These are phyloP conservation scores for Camponotus vicinus DNA, from an alignment of 1,140 invertebrate species.

Conservation along the genomic window DNA sequence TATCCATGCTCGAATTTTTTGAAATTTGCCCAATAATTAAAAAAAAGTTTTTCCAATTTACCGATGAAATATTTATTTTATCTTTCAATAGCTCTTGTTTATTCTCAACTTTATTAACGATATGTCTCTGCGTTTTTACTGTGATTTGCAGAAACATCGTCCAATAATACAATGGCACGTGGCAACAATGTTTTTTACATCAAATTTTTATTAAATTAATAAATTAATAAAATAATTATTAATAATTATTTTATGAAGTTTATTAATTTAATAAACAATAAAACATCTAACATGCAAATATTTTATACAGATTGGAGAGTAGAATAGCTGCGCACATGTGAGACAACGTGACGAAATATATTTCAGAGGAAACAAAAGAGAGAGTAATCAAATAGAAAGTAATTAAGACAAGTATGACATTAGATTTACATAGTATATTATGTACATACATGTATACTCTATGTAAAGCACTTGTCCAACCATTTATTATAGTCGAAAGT, in stretches of 20 bases:
- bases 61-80: neutral
- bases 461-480: neutral
- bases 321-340: neutral
- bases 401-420: neutral
- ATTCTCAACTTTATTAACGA: conserved; percentile 14
- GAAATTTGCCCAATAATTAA: neutral
- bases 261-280: neutral
- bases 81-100: conserved; percentile 9
- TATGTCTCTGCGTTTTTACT: conserved; percentile 26
- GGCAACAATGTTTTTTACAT: neutral
- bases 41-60: neutral
- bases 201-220: neutral
- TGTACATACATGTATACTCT: neutral
- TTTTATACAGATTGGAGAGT: neutral
- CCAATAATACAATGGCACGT: conserved; percentile 1
- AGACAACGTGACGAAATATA: conserved; percentile 1
- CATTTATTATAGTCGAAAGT: conserved; percentile 30
- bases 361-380: neutral
- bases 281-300: neutral
- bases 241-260: no score
- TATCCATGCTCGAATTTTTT: neutral
- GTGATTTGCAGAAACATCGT: conserved; percentile 31
- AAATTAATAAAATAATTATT: no score
- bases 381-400: neutral
- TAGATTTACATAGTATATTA: neutral